phyloP scores from a whole-genome alignment of 2,797 vertebrate genomes.

The Podarcis lilfordi region DNA sequence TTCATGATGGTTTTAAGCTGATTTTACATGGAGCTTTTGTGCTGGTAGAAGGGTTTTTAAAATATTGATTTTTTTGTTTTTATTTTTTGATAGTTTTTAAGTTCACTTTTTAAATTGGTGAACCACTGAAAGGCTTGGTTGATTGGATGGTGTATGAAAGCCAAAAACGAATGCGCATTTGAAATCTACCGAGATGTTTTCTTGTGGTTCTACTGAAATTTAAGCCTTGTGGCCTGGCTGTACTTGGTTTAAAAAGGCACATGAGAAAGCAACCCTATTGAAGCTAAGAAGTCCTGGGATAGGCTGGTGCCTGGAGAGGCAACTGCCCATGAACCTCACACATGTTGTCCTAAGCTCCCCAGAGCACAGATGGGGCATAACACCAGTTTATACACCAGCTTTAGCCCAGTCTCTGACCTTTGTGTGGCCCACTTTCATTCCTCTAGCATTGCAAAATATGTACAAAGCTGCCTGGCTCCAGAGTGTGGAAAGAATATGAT shows the following conservation, averaged over 20 bases:
- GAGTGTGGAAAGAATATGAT: neutral
- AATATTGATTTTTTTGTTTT: neutral
- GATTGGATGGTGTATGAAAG: neutral
- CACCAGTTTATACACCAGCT: neutral
- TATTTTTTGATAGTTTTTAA: neutral
- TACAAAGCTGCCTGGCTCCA: neutral
- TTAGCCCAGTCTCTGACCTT: neutral
- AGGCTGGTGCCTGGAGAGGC: neutral
- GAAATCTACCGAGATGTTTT: neutral
- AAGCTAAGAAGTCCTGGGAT: neutral
- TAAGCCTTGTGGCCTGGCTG: neutral
- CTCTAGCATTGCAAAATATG: too few species aligned
- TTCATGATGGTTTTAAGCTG: neutral
- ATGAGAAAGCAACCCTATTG: neutral
- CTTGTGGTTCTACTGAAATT: neutral
- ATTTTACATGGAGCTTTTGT: neutral
- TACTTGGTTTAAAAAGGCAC: neutral
- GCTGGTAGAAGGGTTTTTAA: neutral
- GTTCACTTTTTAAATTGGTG: neutral
- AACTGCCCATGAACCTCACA: neutral
- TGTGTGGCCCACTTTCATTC: neutral
- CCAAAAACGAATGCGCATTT: neutral
- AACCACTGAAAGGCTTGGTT: neutral
- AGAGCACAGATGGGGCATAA: neutral
- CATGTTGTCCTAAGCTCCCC: neutral